Conservation (phyloP, 2,797 vertebrate genomes). For the Galagoides demidoff region DNA sequence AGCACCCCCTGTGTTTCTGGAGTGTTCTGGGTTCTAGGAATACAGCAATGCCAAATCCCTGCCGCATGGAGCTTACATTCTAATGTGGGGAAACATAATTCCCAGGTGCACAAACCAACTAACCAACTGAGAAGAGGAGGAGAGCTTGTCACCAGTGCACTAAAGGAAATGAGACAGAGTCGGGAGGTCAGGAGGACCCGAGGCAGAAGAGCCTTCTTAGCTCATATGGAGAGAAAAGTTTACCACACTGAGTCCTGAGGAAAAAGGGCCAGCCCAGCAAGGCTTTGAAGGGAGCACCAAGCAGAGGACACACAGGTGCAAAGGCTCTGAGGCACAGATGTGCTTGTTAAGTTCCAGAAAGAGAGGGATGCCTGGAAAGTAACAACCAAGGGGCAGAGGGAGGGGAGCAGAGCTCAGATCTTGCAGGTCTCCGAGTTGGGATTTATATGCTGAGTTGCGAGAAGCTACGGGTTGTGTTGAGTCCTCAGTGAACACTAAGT, state of each 20-base stretch:
- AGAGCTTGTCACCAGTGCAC: neutral
- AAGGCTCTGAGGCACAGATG: neutral
- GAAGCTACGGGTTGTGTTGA: neutral
- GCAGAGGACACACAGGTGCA: neutral
- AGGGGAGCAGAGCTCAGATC: neutral
- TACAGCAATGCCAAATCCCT: neutral
- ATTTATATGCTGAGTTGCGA: neutral
- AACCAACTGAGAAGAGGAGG: neutral
- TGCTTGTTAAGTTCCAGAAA: neutral
- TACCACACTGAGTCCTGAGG: neutral
- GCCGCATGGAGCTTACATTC: neutral
- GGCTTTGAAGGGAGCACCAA: neutral
- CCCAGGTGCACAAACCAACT: neutral
- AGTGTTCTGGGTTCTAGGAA: neutral
- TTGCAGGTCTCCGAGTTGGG: neutral
- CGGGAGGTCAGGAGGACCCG: rapidly evolving
- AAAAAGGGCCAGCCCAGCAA: neutral
- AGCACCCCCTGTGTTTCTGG: neutral
- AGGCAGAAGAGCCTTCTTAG: neutral
- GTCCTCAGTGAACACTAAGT: neutral
- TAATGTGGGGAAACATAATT: neutral
- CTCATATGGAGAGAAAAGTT: neutral
- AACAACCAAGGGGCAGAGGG: neutral
- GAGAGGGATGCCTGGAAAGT: neutral
- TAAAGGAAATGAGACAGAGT: neutral